Conservation (phyloP, 2,888 invertebrate genomes). For the Leptinotarsa peninsularis region DNA sequence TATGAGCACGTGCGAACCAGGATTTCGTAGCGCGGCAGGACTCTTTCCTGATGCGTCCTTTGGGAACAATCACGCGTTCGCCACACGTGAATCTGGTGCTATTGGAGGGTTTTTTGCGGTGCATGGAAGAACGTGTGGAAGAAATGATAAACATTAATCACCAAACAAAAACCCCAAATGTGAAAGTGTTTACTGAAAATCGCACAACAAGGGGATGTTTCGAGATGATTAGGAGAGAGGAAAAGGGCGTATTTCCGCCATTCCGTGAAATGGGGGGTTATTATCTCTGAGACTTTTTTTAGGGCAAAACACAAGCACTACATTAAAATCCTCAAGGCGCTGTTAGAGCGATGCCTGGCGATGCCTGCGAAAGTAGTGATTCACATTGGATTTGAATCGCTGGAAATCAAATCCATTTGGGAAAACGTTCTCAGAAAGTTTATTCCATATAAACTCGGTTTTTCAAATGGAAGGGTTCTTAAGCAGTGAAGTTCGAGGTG, state of each 20-base stretch:
- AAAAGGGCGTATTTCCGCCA: neutral
- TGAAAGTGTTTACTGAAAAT: neutral
- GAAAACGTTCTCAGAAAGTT: too few species aligned
- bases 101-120: neutral
- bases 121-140: neutral
- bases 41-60: slow-evolving; percentile 4
- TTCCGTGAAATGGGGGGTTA: too few species aligned
- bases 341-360: too few species aligned
- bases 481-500: too few species aligned
- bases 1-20: slow-evolving; percentile 15
- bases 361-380: too few species aligned
- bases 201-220: neutral
- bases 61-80: slow-evolving; percentile 10
- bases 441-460: too few species aligned
- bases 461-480: too few species aligned
- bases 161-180: neutral
- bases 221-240: neutral
- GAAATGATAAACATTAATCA: slow-evolving; percentile 9
- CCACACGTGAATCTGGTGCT: neutral
- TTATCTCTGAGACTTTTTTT: too few species aligned
- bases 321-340: too few species aligned
- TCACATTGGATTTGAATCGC: too few species aligned
- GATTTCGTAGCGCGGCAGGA: slow-evolving; percentile 1
- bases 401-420: too few species aligned
- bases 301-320: too few species aligned